Conservation (phyloP, 2,797 vertebrate genomes). For the Amniataba percoides region DNA sequence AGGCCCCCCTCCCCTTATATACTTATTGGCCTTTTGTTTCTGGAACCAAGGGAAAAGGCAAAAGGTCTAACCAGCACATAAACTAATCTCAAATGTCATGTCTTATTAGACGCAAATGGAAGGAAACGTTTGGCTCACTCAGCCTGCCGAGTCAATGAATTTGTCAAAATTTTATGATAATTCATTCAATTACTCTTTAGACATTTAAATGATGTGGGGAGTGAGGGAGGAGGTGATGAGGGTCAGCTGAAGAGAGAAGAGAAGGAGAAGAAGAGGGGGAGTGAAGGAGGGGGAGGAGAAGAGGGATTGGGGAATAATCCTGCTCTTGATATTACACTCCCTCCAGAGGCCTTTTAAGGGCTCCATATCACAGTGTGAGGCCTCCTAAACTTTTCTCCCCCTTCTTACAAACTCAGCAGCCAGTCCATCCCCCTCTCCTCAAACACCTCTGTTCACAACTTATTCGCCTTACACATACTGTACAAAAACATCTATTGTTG, state of each 20-base stretch:
- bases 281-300: constrained; percentile 69
- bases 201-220: constrained; percentile 92
- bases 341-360: constrained; percentile 91
- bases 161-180: constrained; percentile 97
- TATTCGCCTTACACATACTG: constrained; percentile 42
- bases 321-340: constrained; percentile 91
- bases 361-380: constrained; percentile 85
- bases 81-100: constrained; percentile 95
- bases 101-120: constrained; percentile 91
- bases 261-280: constrained; percentile 61
- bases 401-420: constrained; percentile 81
- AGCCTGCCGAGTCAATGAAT: constrained; percentile 89
- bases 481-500: constrained; percentile 48
- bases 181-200: constrained; percentile 94
- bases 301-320: constrained; percentile 89
- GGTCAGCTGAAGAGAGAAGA: constrained; percentile 76
- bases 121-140: constrained; percentile 83
- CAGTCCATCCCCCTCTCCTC: constrained; percentile 48
- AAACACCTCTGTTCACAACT: constrained; percentile 67
- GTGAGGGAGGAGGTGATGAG: constrained; percentile 75
- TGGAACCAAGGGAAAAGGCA: constrained; percentile 78
- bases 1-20: constrained; percentile 56
- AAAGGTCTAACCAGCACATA: constrained; percentile 90
- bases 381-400: constrained; percentile 86
- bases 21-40: constrained; percentile 83